Evolutionary conservation across 2,888 invertebrate species (phyloP).

Genomic region (Epirrhoe tristata): DNA sequence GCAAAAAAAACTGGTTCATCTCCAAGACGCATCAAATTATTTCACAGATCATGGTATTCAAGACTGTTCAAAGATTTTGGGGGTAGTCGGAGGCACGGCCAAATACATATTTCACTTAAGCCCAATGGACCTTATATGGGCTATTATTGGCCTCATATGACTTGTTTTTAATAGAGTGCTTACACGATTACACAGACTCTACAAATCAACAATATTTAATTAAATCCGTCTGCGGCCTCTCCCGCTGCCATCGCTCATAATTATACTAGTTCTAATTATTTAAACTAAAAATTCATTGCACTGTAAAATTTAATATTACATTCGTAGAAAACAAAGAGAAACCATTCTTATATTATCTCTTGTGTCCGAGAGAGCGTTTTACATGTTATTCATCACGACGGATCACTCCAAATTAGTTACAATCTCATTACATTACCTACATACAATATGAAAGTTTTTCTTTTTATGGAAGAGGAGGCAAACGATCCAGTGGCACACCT

Average conservation of each 20-base stretch:
- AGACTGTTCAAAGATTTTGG: no score
- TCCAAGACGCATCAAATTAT: no score
- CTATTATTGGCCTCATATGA: no score
- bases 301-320: slow-evolving; percentile 6
- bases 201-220: background rate
- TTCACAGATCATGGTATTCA: no score
- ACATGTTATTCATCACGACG: background rate
- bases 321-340: slow-evolving; percentile 17
- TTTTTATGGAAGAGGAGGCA: no score
- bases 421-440: background rate
- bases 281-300: slow-evolving; percentile 5
- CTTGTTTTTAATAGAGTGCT: background rate
- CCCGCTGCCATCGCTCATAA: slow-evolving; percentile 3
- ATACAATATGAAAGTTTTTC: no score
- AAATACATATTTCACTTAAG: no score
- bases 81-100: no score
- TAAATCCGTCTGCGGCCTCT: background rate
- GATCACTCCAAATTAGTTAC: background rate
- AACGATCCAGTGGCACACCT: no score
- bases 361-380: slow-evolving; percentile 8
- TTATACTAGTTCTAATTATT: slow-evolving; percentile 3
- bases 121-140: no score
- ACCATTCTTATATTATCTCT: slow-evolving; percentile 1
- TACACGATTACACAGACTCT: background rate
- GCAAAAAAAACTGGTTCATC: background rate